Conservation (phyloP, 2,113 vertebrate genomes). For the Petaurus breviceps region DNA sequence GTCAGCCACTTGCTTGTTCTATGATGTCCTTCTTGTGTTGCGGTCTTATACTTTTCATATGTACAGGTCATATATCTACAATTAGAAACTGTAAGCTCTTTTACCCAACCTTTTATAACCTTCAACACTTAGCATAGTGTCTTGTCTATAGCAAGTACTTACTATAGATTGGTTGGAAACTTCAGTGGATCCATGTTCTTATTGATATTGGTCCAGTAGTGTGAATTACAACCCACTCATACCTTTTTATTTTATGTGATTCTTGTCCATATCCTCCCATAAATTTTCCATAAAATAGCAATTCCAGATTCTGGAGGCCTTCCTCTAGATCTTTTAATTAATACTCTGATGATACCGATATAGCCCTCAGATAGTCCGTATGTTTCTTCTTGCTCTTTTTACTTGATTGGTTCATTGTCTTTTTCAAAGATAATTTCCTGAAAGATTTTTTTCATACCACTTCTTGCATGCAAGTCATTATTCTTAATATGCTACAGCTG, state of each 20-base stretch:
- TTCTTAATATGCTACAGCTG: not conserved
- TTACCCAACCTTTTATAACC: not conserved
- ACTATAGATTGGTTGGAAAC: not conserved
- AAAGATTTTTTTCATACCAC: not conserved
- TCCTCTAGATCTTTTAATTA: not conserved
- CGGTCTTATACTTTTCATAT: not conserved
- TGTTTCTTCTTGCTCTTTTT: not conserved
- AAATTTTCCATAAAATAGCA: not conserved
- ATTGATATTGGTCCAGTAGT: not conserved
- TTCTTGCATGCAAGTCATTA: not conserved
- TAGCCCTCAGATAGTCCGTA: not conserved
- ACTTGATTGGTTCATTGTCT: not conserved
- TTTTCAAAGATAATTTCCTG: not conserved
- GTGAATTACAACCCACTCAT: not conserved
- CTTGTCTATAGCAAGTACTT: not conserved
- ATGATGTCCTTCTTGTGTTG: not conserved
- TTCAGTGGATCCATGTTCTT: not conserved
- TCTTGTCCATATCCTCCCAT: not conserved
- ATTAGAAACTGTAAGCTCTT: not conserved
- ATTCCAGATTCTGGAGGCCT: too few relatives aligned
- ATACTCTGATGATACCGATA: not conserved
- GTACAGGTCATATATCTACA: not conserved
- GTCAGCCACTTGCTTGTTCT: not conserved
- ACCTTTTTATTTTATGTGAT: not conserved
- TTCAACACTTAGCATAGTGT: not conserved